Conservation (phyloP, 1,140 invertebrate species). For the Coboldia fuscipes region DNA sequence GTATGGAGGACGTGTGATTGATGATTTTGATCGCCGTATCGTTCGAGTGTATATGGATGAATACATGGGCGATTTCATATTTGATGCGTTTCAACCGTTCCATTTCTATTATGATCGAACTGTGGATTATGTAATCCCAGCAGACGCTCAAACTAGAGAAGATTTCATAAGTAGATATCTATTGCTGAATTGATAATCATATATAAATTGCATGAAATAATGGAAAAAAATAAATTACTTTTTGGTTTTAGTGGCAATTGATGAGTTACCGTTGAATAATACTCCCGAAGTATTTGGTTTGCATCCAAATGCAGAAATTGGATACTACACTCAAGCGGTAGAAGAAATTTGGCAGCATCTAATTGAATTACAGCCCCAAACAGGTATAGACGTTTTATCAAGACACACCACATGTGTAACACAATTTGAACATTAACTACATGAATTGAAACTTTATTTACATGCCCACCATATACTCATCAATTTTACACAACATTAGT, state of each 20-base stretch:
- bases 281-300: conserved; percentile 76
- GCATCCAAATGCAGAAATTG: conserved; percentile 81
- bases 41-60: conserved; percentile 77
- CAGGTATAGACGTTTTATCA: conserved; percentile 34
- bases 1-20: conserved; percentile 81
- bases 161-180: conserved; percentile 37
- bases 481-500: no score
- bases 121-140: conserved; percentile 60
- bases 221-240: no score
- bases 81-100: conserved; percentile 73
- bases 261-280: conserved; percentile 46
- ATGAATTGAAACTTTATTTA: no score
- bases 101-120: conserved; percentile 59
- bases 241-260: conserved; percentile 31
- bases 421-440: no score
- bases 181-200: no score
- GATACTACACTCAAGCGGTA: conserved; percentile 67
- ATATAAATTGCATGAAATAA: no score
- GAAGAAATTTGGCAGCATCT: conserved; percentile 65
- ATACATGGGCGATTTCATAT: conserved; percentile 83
- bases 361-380: conserved; percentile 71
- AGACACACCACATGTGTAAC: no score
- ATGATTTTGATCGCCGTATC: conserved; percentile 68
- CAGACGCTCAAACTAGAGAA: conserved; percentile 30
- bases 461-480: no score